Percentiles rank a stretch among this genome's conserved stretches.
Conservation (phyloP, 2,113 vertebrate species). For the Oreotrochilus melanogaster region DNA sequence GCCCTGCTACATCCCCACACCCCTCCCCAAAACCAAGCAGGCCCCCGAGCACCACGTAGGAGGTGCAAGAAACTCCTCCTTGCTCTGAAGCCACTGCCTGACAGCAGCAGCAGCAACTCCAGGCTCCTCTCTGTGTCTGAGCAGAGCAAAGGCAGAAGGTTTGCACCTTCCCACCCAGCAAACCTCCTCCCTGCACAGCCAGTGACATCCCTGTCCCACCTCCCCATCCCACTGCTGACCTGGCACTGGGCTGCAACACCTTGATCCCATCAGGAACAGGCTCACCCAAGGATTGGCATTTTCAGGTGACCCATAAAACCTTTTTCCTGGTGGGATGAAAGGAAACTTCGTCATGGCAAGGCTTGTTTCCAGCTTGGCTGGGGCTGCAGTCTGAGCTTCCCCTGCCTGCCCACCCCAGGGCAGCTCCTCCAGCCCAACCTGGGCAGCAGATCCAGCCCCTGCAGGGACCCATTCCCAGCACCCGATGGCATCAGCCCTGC, state of each 20-base stretch:
- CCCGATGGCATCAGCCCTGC: background rate
- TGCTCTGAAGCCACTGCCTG: fast-evolving
- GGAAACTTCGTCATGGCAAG: fast-evolving
- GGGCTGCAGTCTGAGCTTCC: background rate
- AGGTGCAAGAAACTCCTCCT: background rate
- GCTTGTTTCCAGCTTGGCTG: background rate
- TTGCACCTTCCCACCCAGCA: fast-evolving
- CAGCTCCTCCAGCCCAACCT: background rate
- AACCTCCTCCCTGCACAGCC: background rate
- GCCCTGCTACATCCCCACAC: background rate
- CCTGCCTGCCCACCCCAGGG: background rate
- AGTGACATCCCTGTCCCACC: background rate
- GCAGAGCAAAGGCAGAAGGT: background rate
- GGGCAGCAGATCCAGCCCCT: background rate
- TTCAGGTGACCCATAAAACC: background rate
- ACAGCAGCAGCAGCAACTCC: background rate
- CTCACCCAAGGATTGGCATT: background rate
- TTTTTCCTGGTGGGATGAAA: background rate
- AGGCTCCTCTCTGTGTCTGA: background rate
- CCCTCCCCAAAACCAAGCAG: background rate
- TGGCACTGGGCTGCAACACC: background rate
- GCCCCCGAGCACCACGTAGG: fast-evolving
- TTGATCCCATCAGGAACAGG: fast-evolving
- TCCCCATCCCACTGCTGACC: background rate
- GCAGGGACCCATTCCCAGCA: background rate